Evolutionary conservation across 1,140 invertebrate species (phyloP), one percentile per base, ranked within the genome.

Genomic region (Lasioglossum albipes): DNA sequence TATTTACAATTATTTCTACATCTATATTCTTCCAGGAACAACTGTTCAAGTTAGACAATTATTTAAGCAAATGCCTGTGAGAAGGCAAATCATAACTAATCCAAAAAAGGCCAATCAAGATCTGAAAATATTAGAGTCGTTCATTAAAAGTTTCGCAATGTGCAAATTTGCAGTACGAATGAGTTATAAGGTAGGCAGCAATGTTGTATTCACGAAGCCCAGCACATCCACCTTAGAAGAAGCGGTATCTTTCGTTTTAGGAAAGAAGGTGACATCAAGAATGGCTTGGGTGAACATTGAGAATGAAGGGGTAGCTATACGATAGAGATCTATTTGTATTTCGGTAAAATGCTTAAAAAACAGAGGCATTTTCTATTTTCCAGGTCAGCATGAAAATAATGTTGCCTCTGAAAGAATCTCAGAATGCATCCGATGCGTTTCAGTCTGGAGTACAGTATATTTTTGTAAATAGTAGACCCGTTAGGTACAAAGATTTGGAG

Each of bases 51-150:
- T 94, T 7, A 90, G 77, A 61, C 92, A 95, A 78, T 85, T 96
- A 54, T 96, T 96, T 88, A 94, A 94, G 86, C 94, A 94, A 67
- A 80, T 96, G 22, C 95, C 96, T 69, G 96, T 96, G 0, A 91
- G 96, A 65, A 92, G 91, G 86, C 94, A 96, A 89, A 94, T 94
- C 78, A 94, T 95, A 68, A 94, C 89, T 65, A 93, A 92, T 61
- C 84, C 86, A 18, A 94, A 94, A 79, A 93, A 92, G 80, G 90
- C 93, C 27, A 94, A 93, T 82, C 94, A 95, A 68, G 95, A 95
- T 85, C 81, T 96, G 18, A 95, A 95, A 91, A 93, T 93, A 83
- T 90, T 95, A 31, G 95, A 96, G 90, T 91, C 89, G 59, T 82
- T 95, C 27, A 89, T 96, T 13, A 94, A 95, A 88, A 89, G 90